Conservation (phyloP, 2,888 invertebrate genomes). For the Orthonevra nobilis region DNA sequence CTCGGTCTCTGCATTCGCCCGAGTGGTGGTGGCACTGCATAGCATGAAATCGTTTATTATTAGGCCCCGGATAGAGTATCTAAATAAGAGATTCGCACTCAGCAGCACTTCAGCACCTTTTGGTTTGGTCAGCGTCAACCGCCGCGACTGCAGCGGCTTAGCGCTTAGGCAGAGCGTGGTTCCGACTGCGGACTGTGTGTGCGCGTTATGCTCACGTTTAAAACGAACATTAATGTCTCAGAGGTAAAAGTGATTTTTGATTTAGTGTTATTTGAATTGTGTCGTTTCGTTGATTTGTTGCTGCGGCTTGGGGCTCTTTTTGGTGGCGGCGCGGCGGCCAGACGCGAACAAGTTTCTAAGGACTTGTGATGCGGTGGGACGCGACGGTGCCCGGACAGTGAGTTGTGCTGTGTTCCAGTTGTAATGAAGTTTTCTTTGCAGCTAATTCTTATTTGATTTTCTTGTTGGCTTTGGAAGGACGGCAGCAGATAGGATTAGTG, state of each 20-base stretch:
- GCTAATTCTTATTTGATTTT: slow-evolving; percentile 59
- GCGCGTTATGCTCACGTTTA: slow-evolving; percentile 70
- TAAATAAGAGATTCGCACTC: slow-evolving; percentile 70
- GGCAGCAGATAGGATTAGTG: neutral
- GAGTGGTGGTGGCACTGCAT: no score
- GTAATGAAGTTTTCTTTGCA: slow-evolving; percentile 46
- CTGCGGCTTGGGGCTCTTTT: slow-evolving; percentile 43
- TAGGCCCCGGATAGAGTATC: slow-evolving; percentile 36
- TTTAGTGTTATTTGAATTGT: slow-evolving; percentile 72
- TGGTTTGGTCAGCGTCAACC: slow-evolving; percentile 34
- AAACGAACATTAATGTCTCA: slow-evolving; percentile 70
- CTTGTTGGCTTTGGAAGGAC: slow-evolving; percentile 34
- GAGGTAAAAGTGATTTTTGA: slow-evolving; percentile 72
- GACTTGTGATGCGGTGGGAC: slow-evolving; percentile 14
- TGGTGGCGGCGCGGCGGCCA: slow-evolving; percentile 20
- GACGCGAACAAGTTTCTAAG: slow-evolving; percentile 43
- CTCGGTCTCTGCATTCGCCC: no score
- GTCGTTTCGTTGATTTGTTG: slow-evolving; percentile 69
- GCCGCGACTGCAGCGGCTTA: slow-evolving; percentile 23
- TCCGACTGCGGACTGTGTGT: no score
- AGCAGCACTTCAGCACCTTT: slow-evolving; percentile 68
- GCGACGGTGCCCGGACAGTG: no score
- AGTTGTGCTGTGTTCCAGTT: slow-evolving; percentile 34
- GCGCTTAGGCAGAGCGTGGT: slow-evolving; percentile 15
- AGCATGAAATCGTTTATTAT: slow-evolving; percentile 63